Base-by-base conservation (phyloP, 1,140 invertebrate genomes). In the Stegodyphus dumicola region DNA sequence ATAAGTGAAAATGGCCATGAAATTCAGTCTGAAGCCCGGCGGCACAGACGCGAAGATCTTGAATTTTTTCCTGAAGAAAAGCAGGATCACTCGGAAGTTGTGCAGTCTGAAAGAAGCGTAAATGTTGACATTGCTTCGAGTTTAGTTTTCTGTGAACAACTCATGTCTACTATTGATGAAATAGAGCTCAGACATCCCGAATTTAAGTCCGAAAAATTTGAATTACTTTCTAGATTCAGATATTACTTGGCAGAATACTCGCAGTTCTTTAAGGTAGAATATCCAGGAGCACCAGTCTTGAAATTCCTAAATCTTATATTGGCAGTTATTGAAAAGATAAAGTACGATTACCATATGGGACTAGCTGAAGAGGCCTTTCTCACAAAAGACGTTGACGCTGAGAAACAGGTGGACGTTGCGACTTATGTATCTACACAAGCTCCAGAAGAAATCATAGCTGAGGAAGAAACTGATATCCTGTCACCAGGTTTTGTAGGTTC, bases 391-490 rank as follows among this genome's bases (percentile, higher is more conserved):
- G 6, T n/a, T n/a, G 33, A 33, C 33, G 3, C 33, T 33, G 33
- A 33, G 33, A 33, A 33, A 33, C 33, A 33, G 33, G 33, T 33
- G 33, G 33, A 33, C 1, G 33, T 3, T 33, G 33, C 1, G 33
- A 33, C 33, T 33, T 33, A 33, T 66, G 9, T 15, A 64, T 6
- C 18, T 66, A 15, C 60, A 6, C 7, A 53, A 5, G 17, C 49
- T 33, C n/a, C 15, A 4, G 71, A 83, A 60, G 80, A 83, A 54
- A 74, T 81, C 9, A 65, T 75, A 5, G 80, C 70, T 7, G 80
- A 83, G 10, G 52, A 56, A 5, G 78, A 56, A n/a, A 11, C 33
- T 18, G 15, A 65, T 7, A 7, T 17, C 17, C 17, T 17, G 1
- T 67, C 11, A 2, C 53, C 71, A 6, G 49, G 13, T 6, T 18